Percentiles rank a stretch among this genome's conserved stretches.
Evolutionary conservation across 2,113 vertebrate genomes (phyloP).

Genomic region (Tachysurus fulvidraco): DNA sequence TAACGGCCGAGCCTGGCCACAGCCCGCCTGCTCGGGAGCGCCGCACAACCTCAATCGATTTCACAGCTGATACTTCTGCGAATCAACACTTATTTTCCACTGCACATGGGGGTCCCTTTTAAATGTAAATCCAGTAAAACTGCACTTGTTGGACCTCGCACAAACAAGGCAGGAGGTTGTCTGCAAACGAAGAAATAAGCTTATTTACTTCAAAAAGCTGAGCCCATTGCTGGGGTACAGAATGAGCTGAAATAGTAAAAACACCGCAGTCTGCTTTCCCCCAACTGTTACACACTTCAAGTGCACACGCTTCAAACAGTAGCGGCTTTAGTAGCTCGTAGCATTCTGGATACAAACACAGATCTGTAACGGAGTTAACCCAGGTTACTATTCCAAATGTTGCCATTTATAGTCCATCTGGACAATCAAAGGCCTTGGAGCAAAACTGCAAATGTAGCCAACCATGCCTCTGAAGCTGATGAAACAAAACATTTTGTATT

Average conservation of each 20-base stretch:
- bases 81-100: constrained; percentile 62
- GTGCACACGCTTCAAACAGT: constrained; percentile 32
- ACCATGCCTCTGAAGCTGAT: constrained; percentile 12
- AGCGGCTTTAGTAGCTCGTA: constrained; percentile 35
- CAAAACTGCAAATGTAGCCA: constrained; percentile 27
- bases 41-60: constrained; percentile 60
- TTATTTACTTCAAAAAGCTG: constrained; percentile 56
- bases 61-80: constrained; percentile 64
- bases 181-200: constrained; percentile 51
- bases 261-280: constrained; percentile 44
- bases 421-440: constrained; percentile 29
- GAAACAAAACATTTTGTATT: constrained; percentile 29
- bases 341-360: constrained; percentile 38
- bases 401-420: constrained; percentile 32
- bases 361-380: constrained; percentile 39
- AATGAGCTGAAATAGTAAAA: constrained; percentile 38
- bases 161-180: constrained; percentile 52
- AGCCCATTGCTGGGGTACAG: constrained; percentile 12
- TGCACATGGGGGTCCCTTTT: constrained; percentile 52
- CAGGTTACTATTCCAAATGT: constrained; percentile 22
- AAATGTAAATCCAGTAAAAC: constrained; percentile 62
- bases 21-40: constrained; percentile 42
- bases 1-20: constrained; percentile 57
- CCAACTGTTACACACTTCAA: constrained; percentile 38
- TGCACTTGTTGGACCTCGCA: constrained; percentile 55